phyloP scores from a whole-genome alignment of 2,888 invertebrate genomes.

The Autographa pulchrina region DNA sequence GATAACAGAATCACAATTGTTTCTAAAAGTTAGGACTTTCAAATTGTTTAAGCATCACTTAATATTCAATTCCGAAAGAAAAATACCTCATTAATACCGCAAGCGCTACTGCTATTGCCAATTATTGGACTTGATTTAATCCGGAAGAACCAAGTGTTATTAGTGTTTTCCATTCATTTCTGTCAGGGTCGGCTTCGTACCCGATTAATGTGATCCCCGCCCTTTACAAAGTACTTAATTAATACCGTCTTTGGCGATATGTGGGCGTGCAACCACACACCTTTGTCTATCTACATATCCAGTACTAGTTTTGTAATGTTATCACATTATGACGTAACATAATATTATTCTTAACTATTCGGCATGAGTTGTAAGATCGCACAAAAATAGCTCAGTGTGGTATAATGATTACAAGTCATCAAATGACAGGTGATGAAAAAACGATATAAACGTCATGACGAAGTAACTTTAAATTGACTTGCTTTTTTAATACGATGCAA shows the following conservation, averaged over 20 bases:
- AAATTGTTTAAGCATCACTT: background rate
- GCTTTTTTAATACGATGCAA: background rate
- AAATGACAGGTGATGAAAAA: background rate
- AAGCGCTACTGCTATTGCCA: background rate
- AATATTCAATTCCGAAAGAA: background rate
- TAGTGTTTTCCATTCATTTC: background rate
- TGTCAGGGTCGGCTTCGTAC: background rate
- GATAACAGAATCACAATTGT: too few species aligned
- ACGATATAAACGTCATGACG: background rate
- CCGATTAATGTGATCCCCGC: constrained; percentile 2
- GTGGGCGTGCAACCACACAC: constrained; percentile 3
- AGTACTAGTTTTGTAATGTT: background rate
- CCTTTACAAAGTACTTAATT: background rate
- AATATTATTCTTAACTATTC: background rate
- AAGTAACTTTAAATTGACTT: constrained; percentile 1
- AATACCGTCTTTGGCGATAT: constrained; percentile 4
- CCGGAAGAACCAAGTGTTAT: background rate
- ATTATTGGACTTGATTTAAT: background rate
- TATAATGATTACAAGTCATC: constrained; percentile 4
- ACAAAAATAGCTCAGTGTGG: background rate
- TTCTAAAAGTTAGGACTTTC: background rate
- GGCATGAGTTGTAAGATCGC: background rate
- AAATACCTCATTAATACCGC: background rate
- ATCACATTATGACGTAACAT: constrained; percentile 1
- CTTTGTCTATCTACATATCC: constrained; percentile 2